A percentile compares a stretch with the other conserved stretches of the same genome.
Conservation (phyloP, 2,797 vertebrate genomes). For the Aratinga solstitialis region DNA sequence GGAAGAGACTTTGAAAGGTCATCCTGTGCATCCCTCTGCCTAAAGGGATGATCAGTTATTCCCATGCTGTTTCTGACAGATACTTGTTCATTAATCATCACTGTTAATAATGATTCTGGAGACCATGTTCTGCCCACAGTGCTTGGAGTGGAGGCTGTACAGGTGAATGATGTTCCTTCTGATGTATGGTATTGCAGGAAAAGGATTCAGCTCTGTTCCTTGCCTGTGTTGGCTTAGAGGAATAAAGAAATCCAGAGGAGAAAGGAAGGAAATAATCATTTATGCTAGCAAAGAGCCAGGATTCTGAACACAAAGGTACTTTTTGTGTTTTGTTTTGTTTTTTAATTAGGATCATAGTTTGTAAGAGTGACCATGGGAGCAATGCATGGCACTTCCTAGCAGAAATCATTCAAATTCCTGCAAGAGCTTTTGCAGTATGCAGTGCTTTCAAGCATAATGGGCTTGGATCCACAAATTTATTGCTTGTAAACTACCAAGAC, state of each 20-base stretch:
- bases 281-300: background rate
- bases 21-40: background rate
- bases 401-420: conserved; percentile 42
- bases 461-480: background rate
- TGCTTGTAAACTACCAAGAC: background rate
- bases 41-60: background rate
- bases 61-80: background rate
- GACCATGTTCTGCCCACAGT: background rate
- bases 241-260: background rate
- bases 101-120: background rate
- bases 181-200: background rate
- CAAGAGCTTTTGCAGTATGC: background rate
- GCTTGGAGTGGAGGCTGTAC: background rate
- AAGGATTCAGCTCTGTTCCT: background rate
- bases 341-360: conserved; percentile 15
- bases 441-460: background rate
- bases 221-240: background rate
- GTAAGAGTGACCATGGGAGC: conserved; percentile 11
- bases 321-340: background rate
- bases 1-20: background rate
- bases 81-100: background rate
- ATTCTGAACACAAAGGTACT: conserved; percentile 26
- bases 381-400: conserved; percentile 34
- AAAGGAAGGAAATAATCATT: background rate
- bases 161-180: background rate